Conservation (phyloP, 2,888 invertebrate species). For the Hemithea aestivaria region DNA sequence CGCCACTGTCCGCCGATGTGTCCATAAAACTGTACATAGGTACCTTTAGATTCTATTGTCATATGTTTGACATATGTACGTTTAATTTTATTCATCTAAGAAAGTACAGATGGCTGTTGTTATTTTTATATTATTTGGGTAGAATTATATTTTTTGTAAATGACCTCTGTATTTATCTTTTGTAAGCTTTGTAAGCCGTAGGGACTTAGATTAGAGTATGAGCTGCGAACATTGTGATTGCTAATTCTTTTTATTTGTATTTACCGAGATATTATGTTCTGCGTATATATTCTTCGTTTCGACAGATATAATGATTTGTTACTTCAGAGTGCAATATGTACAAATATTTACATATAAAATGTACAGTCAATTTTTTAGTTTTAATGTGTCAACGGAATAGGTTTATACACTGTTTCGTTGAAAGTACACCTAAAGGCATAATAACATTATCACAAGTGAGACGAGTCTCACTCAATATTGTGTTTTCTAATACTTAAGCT, state of each 20-base stretch:
- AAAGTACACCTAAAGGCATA: conserved; percentile 73
- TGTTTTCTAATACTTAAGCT: conserved; percentile 76
- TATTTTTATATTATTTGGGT: conserved; percentile 80
- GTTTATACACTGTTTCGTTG: conserved; percentile 64
- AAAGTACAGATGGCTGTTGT: conserved; percentile 80
- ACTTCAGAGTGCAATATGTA: conserved; percentile 86
- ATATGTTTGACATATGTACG: conserved; percentile 77
- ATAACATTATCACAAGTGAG: conserved; percentile 70
- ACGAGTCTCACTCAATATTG: conserved; percentile 57
- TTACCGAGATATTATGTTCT: conserved; percentile 64
- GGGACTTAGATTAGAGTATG: conserved; percentile 72
- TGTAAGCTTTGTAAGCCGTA: conserved; percentile 76
- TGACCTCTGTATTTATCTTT: conserved; percentile 78
- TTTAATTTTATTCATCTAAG: conserved; percentile 79
- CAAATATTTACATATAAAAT: conserved; percentile 82
- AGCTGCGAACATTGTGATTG: conserved; percentile 76
- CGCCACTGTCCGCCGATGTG: conserved; percentile 48
- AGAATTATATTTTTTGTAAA: conserved; percentile 79
- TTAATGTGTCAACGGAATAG: conserved; percentile 76
- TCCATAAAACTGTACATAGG: conserved; percentile 70
- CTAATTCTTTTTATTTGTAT: conserved; percentile 67
- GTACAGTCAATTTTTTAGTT: conserved; percentile 78
- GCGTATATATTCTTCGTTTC: conserved; percentile 69
- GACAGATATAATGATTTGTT: conserved; percentile 73
- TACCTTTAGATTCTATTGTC: conserved; percentile 76